These are phyloP conservation scores for Hypolimnas misippus DNA, from an alignment of 2,888 invertebrate genomes.

Conservation along the genomic window DNA sequence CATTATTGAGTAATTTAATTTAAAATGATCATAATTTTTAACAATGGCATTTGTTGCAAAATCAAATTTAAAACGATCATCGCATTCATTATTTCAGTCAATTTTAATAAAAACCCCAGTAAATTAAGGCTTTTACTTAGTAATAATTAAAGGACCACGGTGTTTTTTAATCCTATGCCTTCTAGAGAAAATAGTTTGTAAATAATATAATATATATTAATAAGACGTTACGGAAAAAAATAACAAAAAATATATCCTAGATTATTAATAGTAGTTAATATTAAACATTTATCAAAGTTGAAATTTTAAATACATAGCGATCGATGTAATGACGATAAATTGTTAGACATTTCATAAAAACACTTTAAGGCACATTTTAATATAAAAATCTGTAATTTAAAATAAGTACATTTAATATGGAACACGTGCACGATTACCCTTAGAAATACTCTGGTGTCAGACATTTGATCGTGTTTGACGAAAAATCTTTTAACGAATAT, in stretches of 20 bases:
- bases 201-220: constrained; percentile 44
- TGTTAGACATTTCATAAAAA: constrained; percentile 39
- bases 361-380: constrained; percentile 43
- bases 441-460: constrained; percentile 61
- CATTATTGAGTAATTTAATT: no score
- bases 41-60: no score
- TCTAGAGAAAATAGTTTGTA: constrained; percentile 53
- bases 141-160: constrained; percentile 68
- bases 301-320: constrained; percentile 42
- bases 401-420: constrained; percentile 41
- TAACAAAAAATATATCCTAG: constrained; percentile 50
- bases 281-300: constrained; percentile 7
- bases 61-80: no score
- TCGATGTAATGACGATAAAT: constrained; percentile 44
- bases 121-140: constrained; percentile 45
- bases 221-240: constrained; percentile 38
- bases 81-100: constrained; percentile 43
- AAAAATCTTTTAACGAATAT: not conserved
- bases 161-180: constrained; percentile 72
- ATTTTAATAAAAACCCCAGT: constrained; percentile 53
- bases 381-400: constrained; percentile 35
- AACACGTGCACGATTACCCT: constrained; percentile 56
- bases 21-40: no score
- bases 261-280: constrained; percentile 21
- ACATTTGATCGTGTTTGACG: not conserved